These are phyloP conservation scores for Sphenodon punctatus DNA, from an alignment of 2,797 vertebrate genomes.

Conservation along the genomic window DNA sequence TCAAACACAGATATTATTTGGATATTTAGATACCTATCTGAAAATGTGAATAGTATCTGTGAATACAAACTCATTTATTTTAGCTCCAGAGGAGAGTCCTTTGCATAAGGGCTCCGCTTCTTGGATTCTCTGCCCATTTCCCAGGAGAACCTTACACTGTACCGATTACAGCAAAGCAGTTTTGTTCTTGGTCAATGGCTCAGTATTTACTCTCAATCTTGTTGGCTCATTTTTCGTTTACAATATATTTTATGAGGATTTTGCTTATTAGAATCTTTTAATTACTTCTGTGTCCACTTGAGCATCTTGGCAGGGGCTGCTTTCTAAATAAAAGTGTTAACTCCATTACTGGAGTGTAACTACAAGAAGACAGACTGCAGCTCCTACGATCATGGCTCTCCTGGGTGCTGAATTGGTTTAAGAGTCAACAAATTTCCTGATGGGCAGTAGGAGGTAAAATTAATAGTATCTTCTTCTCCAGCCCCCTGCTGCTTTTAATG, in stretches of 20 bases:
- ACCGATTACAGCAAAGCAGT: background rate
- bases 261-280: constrained; percentile 34
- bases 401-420: constrained; percentile 6
- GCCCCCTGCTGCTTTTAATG: background rate
- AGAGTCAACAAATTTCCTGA: constrained; percentile 12
- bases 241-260: constrained; percentile 39
- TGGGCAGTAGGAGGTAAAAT: background rate
- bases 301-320: constrained; percentile 6
- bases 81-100: too few species aligned
- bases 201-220: background rate
- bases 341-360: background rate
- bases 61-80: too few species aligned
- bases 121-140: too few species aligned
- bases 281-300: constrained; percentile 14
- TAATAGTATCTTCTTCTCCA: constrained; percentile 2
- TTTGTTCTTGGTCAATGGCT: background rate
- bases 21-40: too few species aligned
- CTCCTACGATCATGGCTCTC: constrained; percentile 3
- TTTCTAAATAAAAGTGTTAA: constrained; percentile 43
- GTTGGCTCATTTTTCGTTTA: too few species aligned
- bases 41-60: too few species aligned
- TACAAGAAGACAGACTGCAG: constrained; percentile 12
- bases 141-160: too few species aligned
- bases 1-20: too few species aligned
- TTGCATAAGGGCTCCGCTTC: too few species aligned